These are phyloP conservation scores for Littorina saxatilis DNA, from an alignment of 1,140 invertebrate species.

Conservation along the genomic window DNA sequence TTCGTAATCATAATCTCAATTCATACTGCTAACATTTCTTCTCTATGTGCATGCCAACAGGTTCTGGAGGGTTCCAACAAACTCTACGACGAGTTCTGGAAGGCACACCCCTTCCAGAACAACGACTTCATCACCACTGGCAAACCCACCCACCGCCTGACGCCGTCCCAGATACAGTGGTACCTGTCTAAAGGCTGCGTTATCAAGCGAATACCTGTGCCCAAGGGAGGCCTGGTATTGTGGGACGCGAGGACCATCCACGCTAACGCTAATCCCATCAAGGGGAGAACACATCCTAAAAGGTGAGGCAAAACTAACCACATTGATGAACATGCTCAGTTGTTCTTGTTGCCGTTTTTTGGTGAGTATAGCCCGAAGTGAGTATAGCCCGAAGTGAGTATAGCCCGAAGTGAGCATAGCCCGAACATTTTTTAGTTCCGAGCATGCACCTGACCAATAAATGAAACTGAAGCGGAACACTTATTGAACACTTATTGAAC, in stretches of 20 bases:
- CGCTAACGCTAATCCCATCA: slow-evolving; percentile 51
- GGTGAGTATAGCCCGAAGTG: not conserved
- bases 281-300: slow-evolving; percentile 47
- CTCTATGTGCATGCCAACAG: not conserved
- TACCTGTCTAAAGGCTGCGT: slow-evolving; percentile 47
- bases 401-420: not conserved
- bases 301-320: slow-evolving; percentile 46
- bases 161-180: slow-evolving; percentile 42
- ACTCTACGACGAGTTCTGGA: slow-evolving; percentile 46
- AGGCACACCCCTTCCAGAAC: slow-evolving; percentile 36
- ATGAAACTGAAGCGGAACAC: no score
- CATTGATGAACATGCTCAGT: slow-evolving; percentile 27
- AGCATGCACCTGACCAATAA: no score
- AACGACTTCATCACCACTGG: slow-evolving; percentile 38
- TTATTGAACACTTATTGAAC: no score
- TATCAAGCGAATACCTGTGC: slow-evolving; percentile 46
- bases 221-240: slow-evolving; percentile 56
- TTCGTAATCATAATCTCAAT: not conserved
- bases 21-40: not conserved
- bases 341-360: not conserved
- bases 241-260: slow-evolving; percentile 57
- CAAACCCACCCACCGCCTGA: slow-evolving; percentile 30
- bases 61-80: slow-evolving; percentile 52
- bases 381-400: not conserved
- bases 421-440: no score